Percentiles rank a stretch among this genome's conserved stretches.
Conservation (phyloP, 2,113 vertebrate genomes). For the Paraplagusia blochii region DNA sequence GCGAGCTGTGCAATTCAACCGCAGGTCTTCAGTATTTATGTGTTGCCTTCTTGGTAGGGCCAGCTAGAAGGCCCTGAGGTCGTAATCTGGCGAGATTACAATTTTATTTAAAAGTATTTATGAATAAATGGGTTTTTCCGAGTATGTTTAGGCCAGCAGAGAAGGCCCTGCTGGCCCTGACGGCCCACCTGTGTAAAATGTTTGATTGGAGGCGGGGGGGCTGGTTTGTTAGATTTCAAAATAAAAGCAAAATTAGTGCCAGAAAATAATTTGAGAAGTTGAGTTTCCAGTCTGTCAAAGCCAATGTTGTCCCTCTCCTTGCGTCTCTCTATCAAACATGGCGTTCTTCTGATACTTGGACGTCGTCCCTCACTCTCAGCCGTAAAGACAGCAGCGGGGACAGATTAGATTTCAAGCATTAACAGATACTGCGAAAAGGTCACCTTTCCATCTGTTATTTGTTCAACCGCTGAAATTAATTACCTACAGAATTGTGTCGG, state of each 20-base stretch:
- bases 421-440: constrained; percentile 76
- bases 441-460: constrained; percentile 77
- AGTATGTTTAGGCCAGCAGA: constrained; percentile 15
- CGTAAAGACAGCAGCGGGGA: constrained; percentile 64
- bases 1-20: too few relatives aligned
- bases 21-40: too few relatives aligned
- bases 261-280: constrained; percentile 75
- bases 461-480: constrained; percentile 75
- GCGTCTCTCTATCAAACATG: constrained; percentile 24
- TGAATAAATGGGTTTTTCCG: not conserved
- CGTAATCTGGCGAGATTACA: too few relatives aligned
- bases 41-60: too few relatives aligned
- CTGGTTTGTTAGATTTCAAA: not conserved
- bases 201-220: too few relatives aligned
- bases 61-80: too few relatives aligned
- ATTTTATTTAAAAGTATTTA: too few relatives aligned
- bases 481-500: constrained; percentile 66
- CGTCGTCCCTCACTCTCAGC: constrained; percentile 46
- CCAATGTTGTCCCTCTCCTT: too few relatives aligned
- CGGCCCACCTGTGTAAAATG: too few relatives aligned
- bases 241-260: not conserved
- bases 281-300: constrained; percentile 74
- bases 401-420: constrained; percentile 72
- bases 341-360: constrained; percentile 49
- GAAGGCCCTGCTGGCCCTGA: too few relatives aligned